phyloP scores from a whole-genome alignment of 2,113 vertebrate genomes.

The Taurulus bubalis region DNA sequence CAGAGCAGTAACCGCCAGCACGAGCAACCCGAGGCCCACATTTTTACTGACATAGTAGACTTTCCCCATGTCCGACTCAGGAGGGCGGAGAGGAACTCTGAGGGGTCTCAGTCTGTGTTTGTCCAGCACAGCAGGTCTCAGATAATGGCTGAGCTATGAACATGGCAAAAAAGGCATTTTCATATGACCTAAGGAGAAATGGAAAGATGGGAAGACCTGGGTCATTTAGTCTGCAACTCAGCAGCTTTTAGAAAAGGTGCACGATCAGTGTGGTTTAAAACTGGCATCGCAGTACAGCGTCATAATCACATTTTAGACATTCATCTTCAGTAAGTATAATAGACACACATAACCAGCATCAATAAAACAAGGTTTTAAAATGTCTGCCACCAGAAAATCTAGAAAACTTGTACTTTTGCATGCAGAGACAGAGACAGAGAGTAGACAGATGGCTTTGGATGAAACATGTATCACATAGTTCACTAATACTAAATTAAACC shows the following conservation, averaged over 20 bases:
- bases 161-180: conserved; percentile 37
- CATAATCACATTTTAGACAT: neutral
- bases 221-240: conserved; percentile 5
- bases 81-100: conserved; percentile 17
- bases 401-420: neutral
- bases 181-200: conserved; percentile 40
- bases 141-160: conserved; percentile 68
- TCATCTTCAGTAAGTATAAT: neutral
- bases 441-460: neutral
- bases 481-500: neutral
- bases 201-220: conserved; percentile 1
- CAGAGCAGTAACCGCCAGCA: conserved; percentile 78
- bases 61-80: conserved; percentile 85
- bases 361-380: neutral
- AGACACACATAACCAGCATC: neutral
- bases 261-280: neutral
- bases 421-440: neutral
- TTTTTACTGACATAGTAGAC: conserved; percentile 91
- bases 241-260: neutral
- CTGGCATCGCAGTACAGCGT: neutral
- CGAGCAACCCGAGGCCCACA: conserved; percentile 77
- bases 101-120: conserved; percentile 31
- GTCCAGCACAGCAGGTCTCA: conserved; percentile 23
- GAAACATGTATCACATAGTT: neutral
- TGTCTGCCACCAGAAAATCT: neutral